Base-by-base conservation (phyloP, 2,888 invertebrate genomes). In the Hylaea fasciaria region DNA sequence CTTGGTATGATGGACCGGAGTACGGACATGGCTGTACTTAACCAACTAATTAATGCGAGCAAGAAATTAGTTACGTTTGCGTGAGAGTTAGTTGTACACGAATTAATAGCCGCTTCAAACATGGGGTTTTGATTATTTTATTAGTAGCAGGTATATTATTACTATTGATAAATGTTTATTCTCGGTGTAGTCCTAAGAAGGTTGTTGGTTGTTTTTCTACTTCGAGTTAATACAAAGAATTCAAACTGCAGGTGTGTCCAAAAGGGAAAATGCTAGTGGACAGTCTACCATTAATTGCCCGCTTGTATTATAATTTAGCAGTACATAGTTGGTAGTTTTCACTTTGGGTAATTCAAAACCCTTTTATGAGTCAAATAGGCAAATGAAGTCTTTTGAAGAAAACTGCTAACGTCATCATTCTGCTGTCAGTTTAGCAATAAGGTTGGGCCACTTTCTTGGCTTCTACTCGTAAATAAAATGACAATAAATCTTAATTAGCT, bases 401-500 rank as follows among this genome's bases (percentile, higher is more conserved):
- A 57, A 62, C 44, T 52, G 56, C 39, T 37, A 51, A 44, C 61
- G 56, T 62, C 52, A 62, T 52, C 52, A n/a, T 54, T 13, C 47
- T 37, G 17, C 56, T 47, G 61, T 57, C 51, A 39, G 39, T 56
- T 55, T 61, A 44, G 52, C 52, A 62, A 62, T 48, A 40, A 46
- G 46, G 11, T 55, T 61, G 56, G 41, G 50, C 60, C 46, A 60
- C 60, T 60, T 60, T 60, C 60, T 50, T 55, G 28, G 55, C 55
- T 55, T 51, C 55, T 55, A 46, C 55, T n/a, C n/a, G n/a, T n/a
- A n/a, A n/a, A 54, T 46, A 52, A 51, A 43, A 52, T 48, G 13
- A 57, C 61, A 62, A 62, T 62, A 62, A 57, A 62, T 62, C 61
- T 62, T 62, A 56, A 62, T 62, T 62, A 62, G 52, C 56, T 40